Conservation (phyloP, 2,113 vertebrate genomes). For the Rattus rattus region DNA sequence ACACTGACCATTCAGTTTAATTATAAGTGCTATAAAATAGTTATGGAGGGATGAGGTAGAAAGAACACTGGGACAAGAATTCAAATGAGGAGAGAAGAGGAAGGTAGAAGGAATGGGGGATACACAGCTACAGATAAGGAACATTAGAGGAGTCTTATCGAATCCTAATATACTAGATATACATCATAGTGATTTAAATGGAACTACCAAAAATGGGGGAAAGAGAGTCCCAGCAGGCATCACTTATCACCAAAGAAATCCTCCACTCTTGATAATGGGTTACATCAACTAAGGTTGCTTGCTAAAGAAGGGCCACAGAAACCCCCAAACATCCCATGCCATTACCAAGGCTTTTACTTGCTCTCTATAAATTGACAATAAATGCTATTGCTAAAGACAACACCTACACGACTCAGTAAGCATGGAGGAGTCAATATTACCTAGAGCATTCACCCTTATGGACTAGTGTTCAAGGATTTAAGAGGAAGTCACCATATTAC, state of each 20-base stretch:
- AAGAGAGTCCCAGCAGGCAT: no score
- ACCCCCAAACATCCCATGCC: background rate
- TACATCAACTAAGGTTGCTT: background rate
- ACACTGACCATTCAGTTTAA: background rate
- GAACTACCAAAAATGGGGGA: background rate
- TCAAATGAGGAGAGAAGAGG: background rate
- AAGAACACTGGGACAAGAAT: background rate
- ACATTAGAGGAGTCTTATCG: fast-evolving
- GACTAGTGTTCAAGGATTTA: background rate
- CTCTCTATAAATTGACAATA: background rate
- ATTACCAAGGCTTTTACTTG: background rate
- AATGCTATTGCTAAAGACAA: no score
- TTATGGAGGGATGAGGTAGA: background rate
- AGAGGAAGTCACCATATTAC: background rate
- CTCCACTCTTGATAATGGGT: background rate
- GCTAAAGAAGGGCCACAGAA: background rate
- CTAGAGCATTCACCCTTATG: background rate
- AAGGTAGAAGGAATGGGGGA: background rate
- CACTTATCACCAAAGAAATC: background rate
- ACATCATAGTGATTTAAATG: background rate
- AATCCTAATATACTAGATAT: background rate
- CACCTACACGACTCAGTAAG: background rate
- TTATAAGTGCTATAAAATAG: background rate
- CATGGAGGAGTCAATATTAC: background rate
- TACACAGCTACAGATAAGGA: background rate